These are phyloP conservation scores for Pyrrhia umbra DNA, from an alignment of 2,888 invertebrate genomes.

Conservation along the genomic window DNA sequence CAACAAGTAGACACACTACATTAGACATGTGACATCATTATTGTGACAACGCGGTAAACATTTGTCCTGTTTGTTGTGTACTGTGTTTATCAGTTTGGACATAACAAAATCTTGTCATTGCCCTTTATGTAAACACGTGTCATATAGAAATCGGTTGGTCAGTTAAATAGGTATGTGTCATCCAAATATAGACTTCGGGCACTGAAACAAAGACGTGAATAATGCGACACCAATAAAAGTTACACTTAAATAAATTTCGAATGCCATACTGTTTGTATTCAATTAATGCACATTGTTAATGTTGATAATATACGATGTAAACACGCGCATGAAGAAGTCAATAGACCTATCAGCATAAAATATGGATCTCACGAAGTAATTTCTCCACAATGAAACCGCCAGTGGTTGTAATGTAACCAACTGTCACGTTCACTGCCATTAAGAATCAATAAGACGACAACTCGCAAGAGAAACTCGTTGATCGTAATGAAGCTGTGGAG, in stretches of 20 bases:
- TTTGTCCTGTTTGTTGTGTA: conserved; percentile 66
- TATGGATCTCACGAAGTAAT: conserved; percentile 55
- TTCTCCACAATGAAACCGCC: conserved; percentile 46
- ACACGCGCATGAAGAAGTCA: conserved; percentile 42
- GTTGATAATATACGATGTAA: conserved; percentile 36
- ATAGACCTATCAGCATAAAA: conserved; percentile 57
- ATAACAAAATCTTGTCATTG: conserved; percentile 58
- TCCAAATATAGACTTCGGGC: background rate
- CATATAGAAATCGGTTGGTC: conserved; percentile 1
- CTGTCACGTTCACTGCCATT: conserved; percentile 58
- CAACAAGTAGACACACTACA: conserved; percentile 80
- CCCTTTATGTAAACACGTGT: conserved; percentile 40
- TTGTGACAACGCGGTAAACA: conserved; percentile 76
- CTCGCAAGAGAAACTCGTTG: conserved; percentile 44
- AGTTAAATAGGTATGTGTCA: background rate
- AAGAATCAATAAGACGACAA: conserved; percentile 59
- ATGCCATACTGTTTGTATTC: conserved; percentile 16
- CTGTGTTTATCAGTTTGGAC: conserved; percentile 69
- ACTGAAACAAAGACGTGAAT: background rate
- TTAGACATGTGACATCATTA: conserved; percentile 86
- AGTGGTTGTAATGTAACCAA: conserved; percentile 53
- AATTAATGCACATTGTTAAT: conserved; percentile 37
- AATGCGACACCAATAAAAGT: conserved; percentile 9
- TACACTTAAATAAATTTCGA: conserved; percentile 15
- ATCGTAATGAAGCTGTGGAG: conserved; percentile 58